Evolutionary conservation across 2,888 invertebrate genomes (phyloP).

Genomic region (Venusia cambrica): DNA sequence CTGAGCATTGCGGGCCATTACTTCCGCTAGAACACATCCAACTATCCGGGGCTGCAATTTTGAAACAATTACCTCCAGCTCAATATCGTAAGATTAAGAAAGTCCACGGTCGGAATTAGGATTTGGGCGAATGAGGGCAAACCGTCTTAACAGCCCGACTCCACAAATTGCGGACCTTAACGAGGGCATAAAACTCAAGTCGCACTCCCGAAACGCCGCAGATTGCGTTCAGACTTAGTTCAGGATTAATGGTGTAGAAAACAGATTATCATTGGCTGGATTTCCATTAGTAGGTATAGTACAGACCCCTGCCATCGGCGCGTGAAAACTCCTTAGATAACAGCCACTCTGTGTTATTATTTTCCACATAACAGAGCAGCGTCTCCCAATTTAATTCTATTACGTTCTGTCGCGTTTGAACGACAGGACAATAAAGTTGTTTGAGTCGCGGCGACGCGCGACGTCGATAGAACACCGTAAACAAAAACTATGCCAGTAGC

Average conservation of each 20-base stretch:
- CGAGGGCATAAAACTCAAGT: conserved; percentile 78
- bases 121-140: conserved; percentile 68
- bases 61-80: conserved; percentile 79
- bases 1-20: conserved; percentile 30
- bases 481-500: conserved; percentile 7
- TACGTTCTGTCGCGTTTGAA: conserved; percentile 76
- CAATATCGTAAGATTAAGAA: conserved; percentile 79
- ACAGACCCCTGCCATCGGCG: conserved; percentile 75
- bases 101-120: conserved; percentile 78
- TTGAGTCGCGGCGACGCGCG: conserved; percentile 52
- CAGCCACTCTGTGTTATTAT: conserved; percentile 75
- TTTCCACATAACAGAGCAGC: conserved; percentile 77
- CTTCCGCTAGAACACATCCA: conserved; percentile 31
- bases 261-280: conserved; percentile 82
- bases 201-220: conserved; percentile 75
- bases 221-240: conserved; percentile 79
- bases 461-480: conserved; percentile 12
- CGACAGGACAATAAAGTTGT: conserved; percentile 75
- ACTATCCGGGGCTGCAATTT: conserved; percentile 65
- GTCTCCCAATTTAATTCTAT: conserved; percentile 80
- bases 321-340: conserved; percentile 75
- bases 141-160: conserved; percentile 75
- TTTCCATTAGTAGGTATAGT: conserved; percentile 67
- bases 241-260: conserved; percentile 82
- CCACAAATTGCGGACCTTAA: conserved; percentile 81